Evolutionary conservation across 1,140 invertebrate species (phyloP).

Genomic region (Drosophila bocki): DNA sequence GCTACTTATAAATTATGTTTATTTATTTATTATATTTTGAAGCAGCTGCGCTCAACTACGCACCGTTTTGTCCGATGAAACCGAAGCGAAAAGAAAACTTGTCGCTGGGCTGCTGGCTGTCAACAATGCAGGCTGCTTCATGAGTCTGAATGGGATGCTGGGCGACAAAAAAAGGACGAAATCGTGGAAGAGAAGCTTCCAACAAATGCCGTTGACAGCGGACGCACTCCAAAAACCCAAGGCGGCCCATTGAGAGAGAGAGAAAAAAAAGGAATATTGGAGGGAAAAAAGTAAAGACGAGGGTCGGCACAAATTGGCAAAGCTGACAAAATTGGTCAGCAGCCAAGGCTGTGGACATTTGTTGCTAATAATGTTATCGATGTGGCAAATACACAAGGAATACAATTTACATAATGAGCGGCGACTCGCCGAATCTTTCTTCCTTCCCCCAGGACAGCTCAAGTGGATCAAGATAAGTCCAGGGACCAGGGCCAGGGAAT

Average conservation of each 20-base stretch:
- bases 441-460: not conserved
- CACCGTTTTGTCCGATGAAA: slow-evolving; percentile 65
- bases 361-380: slow-evolving; percentile 80
- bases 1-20: slow-evolving; percentile 84
- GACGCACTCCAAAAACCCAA: slow-evolving; percentile 56
- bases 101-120: slow-evolving; percentile 51
- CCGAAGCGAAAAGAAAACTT: slow-evolving; percentile 43
- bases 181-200: slow-evolving; percentile 48
- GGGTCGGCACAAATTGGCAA: slow-evolving; percentile 70
- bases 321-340: slow-evolving; percentile 68
- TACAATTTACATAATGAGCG: slow-evolving; percentile 54
- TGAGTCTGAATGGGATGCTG: slow-evolving; percentile 63
- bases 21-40: slow-evolving; percentile 83
- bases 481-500: not conserved
- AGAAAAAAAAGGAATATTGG: slow-evolving; percentile 15
- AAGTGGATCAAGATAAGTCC: slow-evolving; percentile 32
- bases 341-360: slow-evolving; percentile 53
- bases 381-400: slow-evolving; percentile 62
- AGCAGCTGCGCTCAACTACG: slow-evolving; percentile 78
- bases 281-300: slow-evolving; percentile 51
- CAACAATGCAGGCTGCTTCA: slow-evolving; percentile 68
- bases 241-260: slow-evolving; percentile 48
- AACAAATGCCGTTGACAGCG: slow-evolving; percentile 81
- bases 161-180: not conserved
- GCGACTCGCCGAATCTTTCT: not conserved